phyloP scores from a whole-genome alignment of 2,797 vertebrate genomes.

The Siniperca scherzeri region DNA sequence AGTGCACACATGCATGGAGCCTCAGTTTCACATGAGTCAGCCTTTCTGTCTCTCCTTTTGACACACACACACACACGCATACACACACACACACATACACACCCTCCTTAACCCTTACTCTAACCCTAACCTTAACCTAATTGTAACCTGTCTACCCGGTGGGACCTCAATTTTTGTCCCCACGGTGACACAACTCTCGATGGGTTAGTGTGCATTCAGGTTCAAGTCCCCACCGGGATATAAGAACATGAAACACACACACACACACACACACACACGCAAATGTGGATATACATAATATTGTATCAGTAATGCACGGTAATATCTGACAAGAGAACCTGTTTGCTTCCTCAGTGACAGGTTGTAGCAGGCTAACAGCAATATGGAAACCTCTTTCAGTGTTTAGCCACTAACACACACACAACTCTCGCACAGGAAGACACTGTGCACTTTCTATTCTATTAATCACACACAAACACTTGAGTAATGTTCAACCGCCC shows the following conservation, averaged over 20 bases:
- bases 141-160: too few relatives aligned
- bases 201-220: too few relatives aligned
- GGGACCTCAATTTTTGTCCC: too few relatives aligned
- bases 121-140: too few relatives aligned
- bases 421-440: not conserved
- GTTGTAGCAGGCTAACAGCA: not conserved
- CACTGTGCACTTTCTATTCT: conserved; percentile 16
- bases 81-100: not conserved
- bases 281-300: not conserved
- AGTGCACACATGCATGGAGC: not conserved
- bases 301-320: not conserved
- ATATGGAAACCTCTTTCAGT: not conserved
- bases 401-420: not conserved
- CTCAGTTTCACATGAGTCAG: not conserved
- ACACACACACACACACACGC: not conserved
- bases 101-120: too few relatives aligned
- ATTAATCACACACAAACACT: conserved; percentile 14
- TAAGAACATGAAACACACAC: too few relatives aligned
- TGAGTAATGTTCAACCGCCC: not conserved
- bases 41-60: not conserved
- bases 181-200: too few relatives aligned
- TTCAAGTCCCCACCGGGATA: too few relatives aligned
- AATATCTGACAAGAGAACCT: not conserved
- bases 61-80: not conserved
- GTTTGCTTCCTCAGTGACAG: not conserved